phyloP scores from a whole-genome alignment of 2,888 invertebrate genomes.

The Cloeon dipterum region DNA sequence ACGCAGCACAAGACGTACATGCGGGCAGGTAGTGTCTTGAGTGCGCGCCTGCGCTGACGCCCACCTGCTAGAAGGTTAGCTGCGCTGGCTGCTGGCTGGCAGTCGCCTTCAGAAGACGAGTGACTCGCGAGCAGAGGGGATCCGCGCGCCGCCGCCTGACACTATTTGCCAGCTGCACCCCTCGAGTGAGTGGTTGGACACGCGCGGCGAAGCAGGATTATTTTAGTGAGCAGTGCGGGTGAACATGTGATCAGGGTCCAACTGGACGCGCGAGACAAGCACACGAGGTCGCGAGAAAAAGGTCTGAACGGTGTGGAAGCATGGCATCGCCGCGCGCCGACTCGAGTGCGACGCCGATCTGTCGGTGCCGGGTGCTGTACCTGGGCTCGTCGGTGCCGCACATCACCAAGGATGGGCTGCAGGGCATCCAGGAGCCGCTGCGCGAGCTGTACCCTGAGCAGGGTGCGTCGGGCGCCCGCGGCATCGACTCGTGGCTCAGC shows the following conservation, averaged over 20 bases:
- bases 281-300: too few relatives aligned
- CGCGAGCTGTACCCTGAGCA: slow-evolving; percentile 89
- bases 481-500: slow-evolving; percentile 89
- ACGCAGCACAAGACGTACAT: too few relatives aligned
- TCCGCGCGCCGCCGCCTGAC: too few relatives aligned
- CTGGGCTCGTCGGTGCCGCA: slow-evolving; percentile 91
- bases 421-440: slow-evolving; percentile 92
- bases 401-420: slow-evolving; percentile 91
- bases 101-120: neutral
- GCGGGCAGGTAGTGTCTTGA: too few relatives aligned
- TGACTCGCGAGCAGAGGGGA: neutral
- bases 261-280: too few relatives aligned
- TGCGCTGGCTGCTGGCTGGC: too few relatives aligned
- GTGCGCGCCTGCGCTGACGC: neutral
- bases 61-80: neutral
- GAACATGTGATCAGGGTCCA: too few relatives aligned
- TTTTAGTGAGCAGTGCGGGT: too few relatives aligned
- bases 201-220: too few relatives aligned
- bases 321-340: slow-evolving; percentile 11
- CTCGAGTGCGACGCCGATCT: slow-evolving; percentile 70
- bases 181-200: too few relatives aligned
- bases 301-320: slow-evolving; percentile 4
- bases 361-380: slow-evolving; percentile 89
- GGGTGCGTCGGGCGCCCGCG: slow-evolving; percentile 65
- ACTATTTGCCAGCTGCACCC: too few relatives aligned